Conservation (phyloP, 2,113 vertebrate species). For the Ginglymostoma cirratum region DNA sequence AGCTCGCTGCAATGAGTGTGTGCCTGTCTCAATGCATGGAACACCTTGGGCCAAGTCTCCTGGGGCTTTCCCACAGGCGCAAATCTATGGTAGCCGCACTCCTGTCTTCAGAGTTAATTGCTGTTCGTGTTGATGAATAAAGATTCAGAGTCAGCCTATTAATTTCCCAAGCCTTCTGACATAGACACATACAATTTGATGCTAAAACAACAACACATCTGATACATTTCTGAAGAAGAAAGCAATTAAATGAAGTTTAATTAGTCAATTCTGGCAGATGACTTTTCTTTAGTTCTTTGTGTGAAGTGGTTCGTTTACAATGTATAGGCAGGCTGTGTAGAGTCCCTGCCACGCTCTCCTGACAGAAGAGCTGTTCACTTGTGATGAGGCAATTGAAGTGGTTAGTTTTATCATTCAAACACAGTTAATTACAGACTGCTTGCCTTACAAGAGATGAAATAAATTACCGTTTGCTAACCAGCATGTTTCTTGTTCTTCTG, state of each 20-base stretch:
- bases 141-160: neutral
- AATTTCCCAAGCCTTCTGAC: neutral
- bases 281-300: neutral
- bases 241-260: conserved; percentile 23
- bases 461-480: neutral
- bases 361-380: neutral
- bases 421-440: conserved; percentile 6
- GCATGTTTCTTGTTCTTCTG: neutral
- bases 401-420: neutral
- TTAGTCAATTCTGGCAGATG: neutral
- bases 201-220: neutral
- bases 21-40: neutral
- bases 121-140: conserved; percentile 1
- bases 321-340: neutral
- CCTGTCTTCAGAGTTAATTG: neutral
- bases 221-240: neutral
- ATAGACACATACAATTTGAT: neutral
- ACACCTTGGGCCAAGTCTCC: neutral
- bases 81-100: neutral
- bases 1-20: neutral
- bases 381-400: neutral
- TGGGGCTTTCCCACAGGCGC: neutral
- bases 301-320: neutral
- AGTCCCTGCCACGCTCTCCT: neutral
- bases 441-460: neutral